Percentiles rank a stretch among this genome's conserved stretches.
These are phyloP conservation scores for Hapalemur alaotrensis DNA, from an alignment of 2,797 vertebrate species.

Conservation along the genomic window DNA sequence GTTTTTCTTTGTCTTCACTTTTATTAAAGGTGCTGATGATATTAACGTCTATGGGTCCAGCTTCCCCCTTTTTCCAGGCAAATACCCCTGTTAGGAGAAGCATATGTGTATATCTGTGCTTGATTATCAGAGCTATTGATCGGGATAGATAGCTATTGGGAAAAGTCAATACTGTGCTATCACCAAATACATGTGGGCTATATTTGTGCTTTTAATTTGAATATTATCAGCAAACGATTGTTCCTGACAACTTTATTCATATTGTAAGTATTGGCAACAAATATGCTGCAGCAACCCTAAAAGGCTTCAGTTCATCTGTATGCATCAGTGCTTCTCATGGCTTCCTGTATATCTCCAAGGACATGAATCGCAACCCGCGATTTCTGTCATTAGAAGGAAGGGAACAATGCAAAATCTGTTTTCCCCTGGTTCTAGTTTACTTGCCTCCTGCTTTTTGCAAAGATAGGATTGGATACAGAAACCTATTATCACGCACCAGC, in stretches of 20 bases:
- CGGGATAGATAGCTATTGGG: not conserved
- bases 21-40: not conserved
- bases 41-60: not conserved
- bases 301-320: not conserved
- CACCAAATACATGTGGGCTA: not conserved
- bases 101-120: not conserved
- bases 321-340: not conserved
- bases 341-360: not conserved
- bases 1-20: not conserved
- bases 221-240: not conserved
- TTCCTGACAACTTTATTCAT: not conserved
- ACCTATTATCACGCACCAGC: not conserved
- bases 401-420: not conserved
- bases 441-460: not conserved
- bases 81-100: not conserved
- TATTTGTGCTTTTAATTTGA: not conserved
- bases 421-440: not conserved
- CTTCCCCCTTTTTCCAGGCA: not conserved
- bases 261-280: not conserved
- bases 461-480: not conserved
- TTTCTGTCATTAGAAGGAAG: not conserved
- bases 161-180: not conserved
- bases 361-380: not conserved
- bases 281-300: not conserved
- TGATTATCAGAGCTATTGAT: not conserved